Evolutionary conservation across 1,140 invertebrate genomes (phyloP), one percentile per base, ranked within the genome.

Genomic region (Colletes gigas): DNA sequence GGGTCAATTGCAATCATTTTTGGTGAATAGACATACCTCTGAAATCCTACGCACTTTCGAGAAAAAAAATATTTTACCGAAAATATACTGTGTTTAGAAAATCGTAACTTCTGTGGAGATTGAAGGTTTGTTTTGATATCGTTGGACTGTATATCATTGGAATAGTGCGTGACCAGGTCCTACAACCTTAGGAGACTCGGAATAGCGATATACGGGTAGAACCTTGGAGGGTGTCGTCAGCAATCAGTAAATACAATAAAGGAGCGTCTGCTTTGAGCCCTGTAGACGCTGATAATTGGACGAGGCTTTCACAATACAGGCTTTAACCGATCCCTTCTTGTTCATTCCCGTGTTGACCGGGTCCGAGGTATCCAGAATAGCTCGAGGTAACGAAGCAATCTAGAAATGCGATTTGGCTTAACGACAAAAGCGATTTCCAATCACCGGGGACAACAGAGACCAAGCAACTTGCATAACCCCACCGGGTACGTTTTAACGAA

Each of bases 371-470:
- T 87, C 76, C 78, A 73, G 75, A 78, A 84, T 87, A 82, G 79
- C 79, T 80, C 69, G 74, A 80, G 73, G 76, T 87, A 88, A 88
- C 85, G 85, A 88, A 82, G 83, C 82, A 88, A 88, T 88, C 83
- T 84, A 82, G 86, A 77, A 87, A 82, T 75, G 79, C 86, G 85
- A 88, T 88, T 88, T 88, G 76, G 86, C 79, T 88, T 88, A 88
- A 84, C 85, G 83, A 88, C 82, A 84, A 87, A 79, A 88, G 82
- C 85, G 86, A 84, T 82, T 88, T 88, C 85, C 85, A 88, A 88
- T 88, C 86, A 86, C 63, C 60, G 62, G 60, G 79, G 86, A 87
- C 83, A 87, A 87, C 82, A 82, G 78, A 69, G 21, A 50, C 59
- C 52, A 39, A 47, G 44, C 60, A 79, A 76, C 72, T 82, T 72